Conservation (phyloP, 2,888 invertebrate genomes). For the Epistrophella euchroma region DNA sequence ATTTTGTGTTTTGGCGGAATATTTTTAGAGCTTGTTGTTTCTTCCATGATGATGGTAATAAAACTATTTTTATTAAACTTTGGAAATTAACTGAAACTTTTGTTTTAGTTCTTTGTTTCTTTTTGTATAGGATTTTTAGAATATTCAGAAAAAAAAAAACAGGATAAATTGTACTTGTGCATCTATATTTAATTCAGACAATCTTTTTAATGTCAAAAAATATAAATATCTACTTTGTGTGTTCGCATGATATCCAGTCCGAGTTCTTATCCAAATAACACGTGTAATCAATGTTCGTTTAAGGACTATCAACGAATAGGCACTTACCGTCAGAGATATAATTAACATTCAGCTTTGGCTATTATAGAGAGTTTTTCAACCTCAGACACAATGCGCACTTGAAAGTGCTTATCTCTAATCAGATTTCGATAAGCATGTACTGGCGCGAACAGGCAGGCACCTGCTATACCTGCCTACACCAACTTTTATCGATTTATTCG, state of each 20-base stretch:
- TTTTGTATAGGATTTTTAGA: background rate
- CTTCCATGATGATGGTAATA: conserved; percentile 2
- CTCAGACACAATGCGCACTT: conserved; percentile 1
- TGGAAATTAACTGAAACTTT: conserved; percentile 3
- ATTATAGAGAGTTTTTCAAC: conserved; percentile 3
- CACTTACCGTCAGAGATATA: background rate
- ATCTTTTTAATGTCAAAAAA: background rate
- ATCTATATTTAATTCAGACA: background rate
- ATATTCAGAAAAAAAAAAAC: background rate
- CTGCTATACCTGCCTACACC: background rate
- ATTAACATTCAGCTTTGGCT: conserved; percentile 3
- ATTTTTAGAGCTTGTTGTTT: conserved; percentile 17
- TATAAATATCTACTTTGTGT: background rate
- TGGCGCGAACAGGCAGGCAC: background rate
- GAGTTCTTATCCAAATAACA: background rate
- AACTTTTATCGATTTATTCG: conserved; percentile 31
- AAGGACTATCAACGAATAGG: conserved; percentile 5
- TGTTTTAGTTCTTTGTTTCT: background rate
- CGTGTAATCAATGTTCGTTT: conserved; percentile 3
- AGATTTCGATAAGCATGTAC: conserved; percentile 19
- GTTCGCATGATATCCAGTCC: background rate
- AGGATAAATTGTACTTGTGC: background rate
- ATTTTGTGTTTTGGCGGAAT: conserved; percentile 36
- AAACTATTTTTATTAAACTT: conserved; percentile 18
- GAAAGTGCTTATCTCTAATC: conserved; percentile 7